Evolutionary conservation across 37 sponge, comb jelly and placozoan genomes (phyloP), one percentile per base, ranked within the genome.

Genomic region (Axinella damicornis): DNA sequence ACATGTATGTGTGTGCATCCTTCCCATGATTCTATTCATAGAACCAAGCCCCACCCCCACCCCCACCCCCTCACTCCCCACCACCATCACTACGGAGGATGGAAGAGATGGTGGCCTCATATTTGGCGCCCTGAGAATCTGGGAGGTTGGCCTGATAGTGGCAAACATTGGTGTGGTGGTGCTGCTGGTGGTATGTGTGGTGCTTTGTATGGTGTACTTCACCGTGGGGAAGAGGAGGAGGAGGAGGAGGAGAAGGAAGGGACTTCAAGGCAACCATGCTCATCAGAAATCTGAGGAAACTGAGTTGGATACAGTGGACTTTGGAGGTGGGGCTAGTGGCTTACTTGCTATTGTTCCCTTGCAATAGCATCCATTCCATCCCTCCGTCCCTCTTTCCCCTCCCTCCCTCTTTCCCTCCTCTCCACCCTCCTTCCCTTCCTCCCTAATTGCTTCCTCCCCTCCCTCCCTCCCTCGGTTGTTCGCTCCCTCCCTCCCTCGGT

Each of bases 91-190:
- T 31, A 20, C 18, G 1, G 20, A 54, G 19, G 19, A 55, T 1
- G 5, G 34, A 17, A 38, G 37, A 2, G 19, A 55, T 1, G 5
- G 34, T 41, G 24, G 37, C 15, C 72, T 37, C 52, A 61, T 61
- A 6, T 71, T 71, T 40, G 72, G 72, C 25, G 38, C 72, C 2
- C 58, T 57, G 46, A 46, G 61, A 24, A 0, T 5, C 18, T 85
- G 78, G 86, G 61, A 78, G 68, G 22, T 77, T 33, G 72, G 71
- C 24, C 62, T 85, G 21, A 69, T 85, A 27, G 28, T 19, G 18
- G 78, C 31, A 1, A 77, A 77, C 32, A 63, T 54, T 24, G 27
- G 56, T 2, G 71, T 78, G 15, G 61, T 85, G 46, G 0, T 85
- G n/a, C 0, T 56, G 41, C 66, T 85, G 20, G 11, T 70, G 32